These are phyloP conservation scores for Orchesella cincta DNA, from an alignment of 1,140 invertebrate species.

Conservation along the genomic window DNA sequence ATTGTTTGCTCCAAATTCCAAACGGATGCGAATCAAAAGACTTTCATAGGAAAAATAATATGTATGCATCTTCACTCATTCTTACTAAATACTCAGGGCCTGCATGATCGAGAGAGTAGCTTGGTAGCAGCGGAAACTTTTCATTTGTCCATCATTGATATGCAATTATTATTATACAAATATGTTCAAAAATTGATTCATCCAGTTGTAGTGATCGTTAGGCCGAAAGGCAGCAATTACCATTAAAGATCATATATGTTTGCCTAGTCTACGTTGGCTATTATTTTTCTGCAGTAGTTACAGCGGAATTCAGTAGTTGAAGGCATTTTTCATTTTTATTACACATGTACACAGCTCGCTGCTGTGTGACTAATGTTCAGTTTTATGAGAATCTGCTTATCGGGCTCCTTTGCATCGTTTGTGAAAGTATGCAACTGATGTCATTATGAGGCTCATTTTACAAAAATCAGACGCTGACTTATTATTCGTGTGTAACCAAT, in stretches of 20 bases:
- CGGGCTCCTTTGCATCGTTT: background rate
- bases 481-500: constrained; percentile 47
- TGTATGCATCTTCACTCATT: too few relatives aligned
- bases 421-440: background rate
- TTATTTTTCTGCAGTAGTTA: background rate
- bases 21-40: too few relatives aligned
- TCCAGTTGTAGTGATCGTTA: background rate
- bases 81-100: too few relatives aligned
- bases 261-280: background rate
- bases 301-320: background rate
- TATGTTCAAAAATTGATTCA: too few relatives aligned
- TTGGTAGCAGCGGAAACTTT: too few relatives aligned
- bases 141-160: too few relatives aligned
- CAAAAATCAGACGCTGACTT: constrained; percentile 21
- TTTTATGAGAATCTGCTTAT: constrained; percentile 13
- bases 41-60: too few relatives aligned
- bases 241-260: constrained; percentile 7
- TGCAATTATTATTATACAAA: too few relatives aligned
- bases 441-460: background rate
- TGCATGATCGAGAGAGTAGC: too few relatives aligned
- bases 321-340: background rate
- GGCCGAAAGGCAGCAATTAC: background rate
- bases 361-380: constrained; percentile 8
- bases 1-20: too few relatives aligned
- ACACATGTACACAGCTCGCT: background rate